Conservation (phyloP, 2,113 vertebrate species). For the Caretta caretta region DNA sequence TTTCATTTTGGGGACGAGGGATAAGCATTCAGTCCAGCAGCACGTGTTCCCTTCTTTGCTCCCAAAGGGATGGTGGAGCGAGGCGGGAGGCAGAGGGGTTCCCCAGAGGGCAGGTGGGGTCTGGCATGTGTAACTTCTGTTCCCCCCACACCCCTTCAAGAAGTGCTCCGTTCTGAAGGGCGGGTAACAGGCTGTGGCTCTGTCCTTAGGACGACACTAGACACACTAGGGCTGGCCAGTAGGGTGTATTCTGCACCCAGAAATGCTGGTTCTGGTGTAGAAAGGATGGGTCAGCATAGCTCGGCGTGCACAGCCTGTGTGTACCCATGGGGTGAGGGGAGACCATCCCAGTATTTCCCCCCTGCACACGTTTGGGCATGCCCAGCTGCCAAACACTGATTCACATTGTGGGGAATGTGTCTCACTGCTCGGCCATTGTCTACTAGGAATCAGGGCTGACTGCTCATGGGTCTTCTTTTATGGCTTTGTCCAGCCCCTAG, state of each 20-base stretch:
- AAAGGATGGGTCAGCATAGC: background rate
- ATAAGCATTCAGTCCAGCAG: background rate
- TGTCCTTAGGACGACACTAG: background rate
- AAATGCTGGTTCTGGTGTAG: background rate
- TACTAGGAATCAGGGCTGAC: background rate
- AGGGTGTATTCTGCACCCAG: background rate
- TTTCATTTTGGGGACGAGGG: background rate
- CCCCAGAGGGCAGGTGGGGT: background rate
- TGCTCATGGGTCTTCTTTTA: background rate
- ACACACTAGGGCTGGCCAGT: background rate
- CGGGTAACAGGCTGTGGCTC: background rate
- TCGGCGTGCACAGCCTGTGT: background rate
- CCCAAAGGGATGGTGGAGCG: background rate
- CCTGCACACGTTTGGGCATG: too few species aligned
- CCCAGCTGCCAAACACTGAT: too few species aligned
- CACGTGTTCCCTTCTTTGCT: background rate
- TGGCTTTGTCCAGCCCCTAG: too few species aligned
- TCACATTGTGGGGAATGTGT: too few species aligned
- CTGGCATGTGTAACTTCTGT: background rate
- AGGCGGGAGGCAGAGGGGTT: rapidly evolving
- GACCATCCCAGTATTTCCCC: too few species aligned
- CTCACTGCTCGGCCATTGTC: too few species aligned
- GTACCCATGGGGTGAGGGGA: too few species aligned
- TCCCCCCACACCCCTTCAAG: background rate
- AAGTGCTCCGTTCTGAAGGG: background rate